These are phyloP conservation scores for Cepaea nemoralis DNA, from an alignment of 1,140 invertebrate genomes.

Conservation along the genomic window DNA sequence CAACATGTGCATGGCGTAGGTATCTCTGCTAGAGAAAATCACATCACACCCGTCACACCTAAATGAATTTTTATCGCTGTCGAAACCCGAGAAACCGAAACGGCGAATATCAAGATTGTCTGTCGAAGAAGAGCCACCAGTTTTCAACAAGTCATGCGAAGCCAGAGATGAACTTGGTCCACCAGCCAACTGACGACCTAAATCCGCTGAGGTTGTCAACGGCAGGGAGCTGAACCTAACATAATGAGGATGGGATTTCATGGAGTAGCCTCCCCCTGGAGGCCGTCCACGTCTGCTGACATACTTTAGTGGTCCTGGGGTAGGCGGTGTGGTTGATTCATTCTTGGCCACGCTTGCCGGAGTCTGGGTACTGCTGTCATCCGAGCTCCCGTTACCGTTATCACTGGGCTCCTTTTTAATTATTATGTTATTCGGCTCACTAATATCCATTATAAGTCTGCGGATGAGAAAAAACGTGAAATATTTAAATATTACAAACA, in stretches of 20 bases:
- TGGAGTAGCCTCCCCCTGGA: slow-evolving; percentile 40
- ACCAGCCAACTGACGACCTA: neutral
- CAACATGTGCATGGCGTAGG: slow-evolving; percentile 70
- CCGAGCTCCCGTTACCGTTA: neutral
- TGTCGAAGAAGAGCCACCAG: neutral
- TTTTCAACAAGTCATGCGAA: slow-evolving; percentile 3
- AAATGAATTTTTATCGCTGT: slow-evolving; percentile 53
- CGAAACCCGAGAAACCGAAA: slow-evolving; percentile 27
- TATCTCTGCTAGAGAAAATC: slow-evolving; percentile 64
- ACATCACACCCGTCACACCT: slow-evolving; percentile 63
- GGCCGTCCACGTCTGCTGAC: slow-evolving; percentile 36
- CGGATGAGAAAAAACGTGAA: neutral
- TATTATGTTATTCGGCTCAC: neutral
- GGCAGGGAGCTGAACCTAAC: slow-evolving; percentile 13
- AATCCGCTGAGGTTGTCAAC: neutral
- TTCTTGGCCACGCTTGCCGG: neutral
- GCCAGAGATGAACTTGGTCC: slow-evolving; percentile 13
- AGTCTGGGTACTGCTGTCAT: neutral
- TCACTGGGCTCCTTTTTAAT: slow-evolving; percentile 23
- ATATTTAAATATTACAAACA: no score
- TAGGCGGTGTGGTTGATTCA: neutral
- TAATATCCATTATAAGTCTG: slow-evolving; percentile 5
- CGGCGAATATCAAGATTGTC: slow-evolving; percentile 25
- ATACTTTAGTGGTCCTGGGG: slow-evolving; percentile 5
- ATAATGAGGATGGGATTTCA: slow-evolving; percentile 30